Conservation (phyloP, 1,140 invertebrate species). For the Leguminivora glycinivorella region DNA sequence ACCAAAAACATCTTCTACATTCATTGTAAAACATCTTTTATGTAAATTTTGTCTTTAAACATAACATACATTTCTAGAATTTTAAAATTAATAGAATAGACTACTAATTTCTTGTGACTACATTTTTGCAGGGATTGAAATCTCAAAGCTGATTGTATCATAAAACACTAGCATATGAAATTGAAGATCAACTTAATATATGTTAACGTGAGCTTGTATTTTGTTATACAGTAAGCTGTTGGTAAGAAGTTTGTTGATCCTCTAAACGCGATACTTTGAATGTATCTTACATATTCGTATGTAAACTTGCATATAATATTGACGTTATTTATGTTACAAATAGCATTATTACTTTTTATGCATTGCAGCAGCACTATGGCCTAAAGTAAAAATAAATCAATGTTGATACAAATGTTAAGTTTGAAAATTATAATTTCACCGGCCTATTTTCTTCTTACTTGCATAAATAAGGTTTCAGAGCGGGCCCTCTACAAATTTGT, state of each 20-base stretch:
- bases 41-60: too few species aligned
- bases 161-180: not conserved
- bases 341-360: not conserved
- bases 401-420: not conserved
- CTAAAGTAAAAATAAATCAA: not conserved
- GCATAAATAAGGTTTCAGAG: not conserved
- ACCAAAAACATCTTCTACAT: not conserved
- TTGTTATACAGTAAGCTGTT: not conserved
- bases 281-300: constrained; percentile 5
- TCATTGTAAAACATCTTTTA: too few species aligned
- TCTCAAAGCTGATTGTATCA: not conserved
- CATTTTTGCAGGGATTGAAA: not conserved
- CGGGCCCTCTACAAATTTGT: not conserved
- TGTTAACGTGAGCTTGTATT: not conserved
- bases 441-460: not conserved
- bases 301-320: not conserved
- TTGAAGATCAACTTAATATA: not conserved
- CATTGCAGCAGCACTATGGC: not conserved
- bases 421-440: not conserved
- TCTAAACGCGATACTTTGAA: not conserved
- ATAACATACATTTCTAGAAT: too few species aligned
- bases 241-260: constrained; percentile 9
- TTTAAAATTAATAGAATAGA: too few species aligned
- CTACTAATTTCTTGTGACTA: not conserved
- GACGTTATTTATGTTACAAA: not conserved